phyloP scores from a whole-genome alignment of 2,113 vertebrate species.

The Callocephalon fimbriatum region DNA sequence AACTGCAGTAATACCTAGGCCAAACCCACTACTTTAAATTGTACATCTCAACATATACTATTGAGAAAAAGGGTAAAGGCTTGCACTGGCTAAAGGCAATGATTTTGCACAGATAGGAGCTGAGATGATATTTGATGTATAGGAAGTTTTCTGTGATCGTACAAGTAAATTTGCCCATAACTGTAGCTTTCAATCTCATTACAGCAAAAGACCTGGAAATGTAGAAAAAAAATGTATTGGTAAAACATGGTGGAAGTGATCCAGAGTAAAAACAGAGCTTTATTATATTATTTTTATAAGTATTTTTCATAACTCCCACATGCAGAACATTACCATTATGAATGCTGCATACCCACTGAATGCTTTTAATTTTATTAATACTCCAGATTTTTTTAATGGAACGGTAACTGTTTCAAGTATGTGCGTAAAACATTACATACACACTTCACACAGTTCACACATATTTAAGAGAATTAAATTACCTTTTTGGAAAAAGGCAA shows the following conservation, averaged over 20 bases:
- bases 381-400: background rate
- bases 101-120: background rate
- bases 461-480: background rate
- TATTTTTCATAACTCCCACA: background rate
- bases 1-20: background rate
- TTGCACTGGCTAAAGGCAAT: background rate
- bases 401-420: background rate
- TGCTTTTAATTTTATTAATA: background rate
- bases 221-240: background rate
- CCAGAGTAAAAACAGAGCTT: background rate
- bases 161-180: background rate
- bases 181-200: background rate
- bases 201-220: background rate
- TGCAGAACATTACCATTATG: background rate
- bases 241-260: background rate
- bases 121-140: background rate
- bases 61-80: background rate
- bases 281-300: background rate
- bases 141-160: background rate
- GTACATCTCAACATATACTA: accelerated
- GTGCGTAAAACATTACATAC: too few relatives aligned
- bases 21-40: background rate
- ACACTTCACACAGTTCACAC: too few relatives aligned
- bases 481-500: background rate
- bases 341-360: background rate